Evolutionary conservation across 2,797 vertebrate genomes (phyloP).

Genomic region (Acomys russatus): DNA sequence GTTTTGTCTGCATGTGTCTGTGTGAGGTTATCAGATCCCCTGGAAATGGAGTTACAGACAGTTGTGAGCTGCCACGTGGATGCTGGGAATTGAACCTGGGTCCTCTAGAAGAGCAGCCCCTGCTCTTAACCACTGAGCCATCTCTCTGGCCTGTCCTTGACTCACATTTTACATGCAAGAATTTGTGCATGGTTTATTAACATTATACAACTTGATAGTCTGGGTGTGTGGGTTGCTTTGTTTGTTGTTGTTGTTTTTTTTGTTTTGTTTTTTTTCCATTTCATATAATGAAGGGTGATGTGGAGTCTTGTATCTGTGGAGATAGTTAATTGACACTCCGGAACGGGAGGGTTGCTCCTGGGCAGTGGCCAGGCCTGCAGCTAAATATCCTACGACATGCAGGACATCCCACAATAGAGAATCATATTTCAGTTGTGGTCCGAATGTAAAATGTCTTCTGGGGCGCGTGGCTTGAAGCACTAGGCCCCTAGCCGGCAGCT

Average conservation of each 20-base stretch:
- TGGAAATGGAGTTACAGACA: not conserved
- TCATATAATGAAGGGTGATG: not conserved
- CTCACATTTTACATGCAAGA: conserved; percentile 22
- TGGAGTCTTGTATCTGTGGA: not conserved
- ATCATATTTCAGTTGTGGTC: not conserved
- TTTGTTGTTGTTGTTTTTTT: not conserved
- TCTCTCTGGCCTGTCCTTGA: not conserved
- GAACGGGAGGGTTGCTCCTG: not conserved
- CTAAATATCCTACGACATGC: not conserved
- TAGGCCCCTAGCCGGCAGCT: not conserved
- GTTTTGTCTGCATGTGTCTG: not conserved
- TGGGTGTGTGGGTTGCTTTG: too few species aligned
- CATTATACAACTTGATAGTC: not conserved
- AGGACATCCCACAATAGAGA: not conserved
- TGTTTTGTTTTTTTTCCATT: not conserved
- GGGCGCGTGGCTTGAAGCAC: not conserved
- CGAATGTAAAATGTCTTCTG: not conserved
- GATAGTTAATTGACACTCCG: not conserved
- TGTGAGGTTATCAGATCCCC: not conserved
- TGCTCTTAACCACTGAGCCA: not conserved
- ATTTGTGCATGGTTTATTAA: conserved; percentile 17
- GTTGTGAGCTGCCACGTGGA: not conserved
- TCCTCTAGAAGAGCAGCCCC: not conserved
- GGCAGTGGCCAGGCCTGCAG: not conserved
- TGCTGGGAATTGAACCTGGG: not conserved